Conservation (phyloP, 2,888 invertebrate genomes). For the Nasonovia ribisnigri region DNA sequence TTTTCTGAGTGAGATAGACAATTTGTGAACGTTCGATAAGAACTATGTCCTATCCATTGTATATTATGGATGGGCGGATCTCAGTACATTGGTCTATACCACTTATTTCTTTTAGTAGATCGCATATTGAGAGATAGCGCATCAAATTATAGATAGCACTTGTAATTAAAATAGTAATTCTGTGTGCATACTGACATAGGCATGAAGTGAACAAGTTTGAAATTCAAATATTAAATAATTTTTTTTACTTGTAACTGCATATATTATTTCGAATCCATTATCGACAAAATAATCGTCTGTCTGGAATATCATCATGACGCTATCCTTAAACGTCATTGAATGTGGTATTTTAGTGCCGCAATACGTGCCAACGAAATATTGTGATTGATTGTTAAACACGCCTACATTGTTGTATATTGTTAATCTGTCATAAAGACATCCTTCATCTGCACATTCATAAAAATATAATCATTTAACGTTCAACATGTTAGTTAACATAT, state of each 20-base stretch:
- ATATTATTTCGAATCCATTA: constrained; percentile 48
- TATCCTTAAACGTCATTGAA: neutral
- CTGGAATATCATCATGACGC: constrained; percentile 27
- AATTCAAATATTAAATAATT: neutral
- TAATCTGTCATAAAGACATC: constrained; percentile 34
- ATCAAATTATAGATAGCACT: neutral
- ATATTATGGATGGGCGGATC: too few species aligned
- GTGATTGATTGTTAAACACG: neutral
- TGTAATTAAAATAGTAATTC: neutral
- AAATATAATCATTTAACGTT: neutral
- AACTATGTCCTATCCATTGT: too few species aligned
- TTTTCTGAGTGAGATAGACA: too few species aligned
- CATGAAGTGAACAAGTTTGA: too few species aligned
- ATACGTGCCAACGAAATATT: neutral
- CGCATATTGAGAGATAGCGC: neutral
- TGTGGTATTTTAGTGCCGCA: constrained; percentile 1
- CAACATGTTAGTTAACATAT: too few species aligned
- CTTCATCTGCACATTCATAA: neutral
- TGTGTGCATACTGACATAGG: too few species aligned
- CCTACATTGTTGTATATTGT: neutral
- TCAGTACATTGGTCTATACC: too few species aligned
- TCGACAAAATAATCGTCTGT: neutral
- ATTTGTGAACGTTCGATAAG: too few species aligned
- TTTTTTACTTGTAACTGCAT: neutral
- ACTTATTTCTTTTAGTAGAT: too few species aligned